These are phyloP conservation scores for Pocillopora verrucosa DNA, from an alignment of 64 coral and sea anemone species.

Conservation along the genomic window DNA sequence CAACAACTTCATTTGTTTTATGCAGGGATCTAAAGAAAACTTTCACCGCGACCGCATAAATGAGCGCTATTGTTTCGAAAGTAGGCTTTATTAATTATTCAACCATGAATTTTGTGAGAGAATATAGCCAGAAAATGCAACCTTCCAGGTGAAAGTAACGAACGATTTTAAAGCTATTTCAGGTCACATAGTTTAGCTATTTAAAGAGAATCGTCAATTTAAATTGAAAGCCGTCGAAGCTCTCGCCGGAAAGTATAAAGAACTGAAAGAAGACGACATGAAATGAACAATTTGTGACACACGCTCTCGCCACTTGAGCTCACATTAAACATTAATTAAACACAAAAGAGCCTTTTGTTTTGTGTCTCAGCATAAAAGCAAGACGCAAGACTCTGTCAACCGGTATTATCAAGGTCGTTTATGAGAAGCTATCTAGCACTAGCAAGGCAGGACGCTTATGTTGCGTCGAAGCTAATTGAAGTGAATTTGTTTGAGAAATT, in stretches of 20 bases:
- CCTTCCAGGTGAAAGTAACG: constrained; percentile 9
- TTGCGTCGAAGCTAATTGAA: neutral
- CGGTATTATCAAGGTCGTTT: neutral
- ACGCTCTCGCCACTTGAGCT: constrained; percentile 1
- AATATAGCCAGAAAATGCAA: neutral
- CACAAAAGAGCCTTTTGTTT: constrained; percentile 42
- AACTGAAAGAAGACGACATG: neutral
- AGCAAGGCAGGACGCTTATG: neutral
- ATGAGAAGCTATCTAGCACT: neutral
- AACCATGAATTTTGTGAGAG: neutral
- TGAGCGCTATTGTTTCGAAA: constrained; percentile 8
- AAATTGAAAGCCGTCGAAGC: neutral
- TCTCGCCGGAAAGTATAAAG: neutral
- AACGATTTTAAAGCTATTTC: constrained; percentile 8
- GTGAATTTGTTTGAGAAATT: constrained; percentile 5
- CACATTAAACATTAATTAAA: constrained; percentile 48
- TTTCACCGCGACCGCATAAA: neutral
- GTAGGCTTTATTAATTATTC: constrained; percentile 28
- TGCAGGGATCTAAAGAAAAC: neutral
- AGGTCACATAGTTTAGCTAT: too few relatives aligned
- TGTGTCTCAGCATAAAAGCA: constrained; percentile 42
- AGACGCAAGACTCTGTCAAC: neutral
- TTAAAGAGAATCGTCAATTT: neutral
- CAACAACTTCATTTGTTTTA: constrained; percentile 18
- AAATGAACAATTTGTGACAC: constrained; percentile 44